Evolutionary conservation across 1,140 invertebrate genomes (phyloP).

Genomic region (Euwallacea fornicatus): DNA sequence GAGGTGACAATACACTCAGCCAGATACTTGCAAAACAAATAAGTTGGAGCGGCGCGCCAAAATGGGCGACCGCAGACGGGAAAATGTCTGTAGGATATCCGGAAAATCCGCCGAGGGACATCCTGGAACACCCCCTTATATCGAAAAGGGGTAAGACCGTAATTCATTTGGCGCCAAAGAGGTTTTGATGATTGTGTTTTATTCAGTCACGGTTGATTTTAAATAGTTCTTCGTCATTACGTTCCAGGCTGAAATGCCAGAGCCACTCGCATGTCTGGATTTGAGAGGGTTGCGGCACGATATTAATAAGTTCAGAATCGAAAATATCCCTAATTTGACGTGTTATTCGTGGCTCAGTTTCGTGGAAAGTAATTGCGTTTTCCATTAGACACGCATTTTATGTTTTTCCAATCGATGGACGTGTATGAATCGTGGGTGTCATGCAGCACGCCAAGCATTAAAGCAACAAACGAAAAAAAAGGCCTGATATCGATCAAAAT

Average conservation of each 20-base stretch:
- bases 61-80: constrained; percentile 29
- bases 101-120: background rate
- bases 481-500: background rate
- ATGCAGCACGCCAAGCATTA: constrained; percentile 11
- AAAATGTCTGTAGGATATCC: constrained; percentile 6
- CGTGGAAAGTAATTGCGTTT: constrained; percentile 31
- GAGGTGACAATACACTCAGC: constrained; percentile 24
- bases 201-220: too few relatives aligned
- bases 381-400: constrained; percentile 28
- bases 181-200: too few relatives aligned
- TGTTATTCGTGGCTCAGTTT: constrained; percentile 28
- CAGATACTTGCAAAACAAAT: constrained; percentile 29
- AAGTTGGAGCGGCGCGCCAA: constrained; percentile 7
- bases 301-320: constrained; percentile 28
- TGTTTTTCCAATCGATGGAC: constrained; percentile 28
- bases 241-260: background rate
- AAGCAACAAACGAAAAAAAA: background rate
- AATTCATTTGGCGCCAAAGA: too few relatives aligned
- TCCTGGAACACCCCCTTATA: too few relatives aligned
- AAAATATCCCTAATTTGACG: constrained; percentile 30
- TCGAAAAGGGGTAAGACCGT: too few relatives aligned
- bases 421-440: constrained; percentile 5
- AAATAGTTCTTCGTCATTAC: too few relatives aligned
- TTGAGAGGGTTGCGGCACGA: constrained; percentile 7
- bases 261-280: constrained; percentile 12